Base-by-base conservation (phyloP, 2,113 vertebrate species). In the Vombatus ursinus region DNA sequence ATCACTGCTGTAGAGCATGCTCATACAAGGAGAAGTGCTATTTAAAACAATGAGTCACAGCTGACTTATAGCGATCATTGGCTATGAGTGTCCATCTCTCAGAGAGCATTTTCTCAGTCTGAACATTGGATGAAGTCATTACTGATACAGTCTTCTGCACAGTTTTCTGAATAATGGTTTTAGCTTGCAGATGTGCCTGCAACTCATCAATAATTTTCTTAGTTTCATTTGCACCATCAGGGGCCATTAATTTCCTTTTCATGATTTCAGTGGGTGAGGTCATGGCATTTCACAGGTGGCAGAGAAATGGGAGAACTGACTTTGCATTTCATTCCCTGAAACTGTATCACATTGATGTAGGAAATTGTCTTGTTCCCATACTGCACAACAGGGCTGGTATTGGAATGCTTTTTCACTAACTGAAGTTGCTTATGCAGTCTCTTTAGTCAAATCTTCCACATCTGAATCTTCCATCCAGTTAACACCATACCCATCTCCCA, bases 401-500 rank as follows among this genome's bases (percentile, higher is more conserved):
- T 99, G 28, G 99, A 99, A 96, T 98, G 98, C 7, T 96, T 98
- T 98, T 98, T 99, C 19, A 99, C 99, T 25, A 99, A 98, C 96
- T 98, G 98, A 95, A 99, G 99, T 96, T 99, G 99, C 95, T 99
- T 99, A 91, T 98, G 94, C 49, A 99, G 99, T 99, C 98, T 99
- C 99, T 96, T 98, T 99, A 1, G 22, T 98, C 95, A 99, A 97
- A 97, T 99, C 99, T 98, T 99, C 99, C 98, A 96, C 95, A 92
- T 99, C 99, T 5, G 99, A 99, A 98, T 99, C 99, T 96, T 99
- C 99, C 99, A 99, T 99, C 99, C 99, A 99, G 97, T 99, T 99
- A n/a, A 99, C 99, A 14, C 99, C 99, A 99, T 99, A 99, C 99
- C 98, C 99, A 98, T 99, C 99, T 25, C 99, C 99, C 98, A 99